phyloP scores from a whole-genome alignment of 2,113 vertebrate genomes.

The Amazona guildingii region DNA sequence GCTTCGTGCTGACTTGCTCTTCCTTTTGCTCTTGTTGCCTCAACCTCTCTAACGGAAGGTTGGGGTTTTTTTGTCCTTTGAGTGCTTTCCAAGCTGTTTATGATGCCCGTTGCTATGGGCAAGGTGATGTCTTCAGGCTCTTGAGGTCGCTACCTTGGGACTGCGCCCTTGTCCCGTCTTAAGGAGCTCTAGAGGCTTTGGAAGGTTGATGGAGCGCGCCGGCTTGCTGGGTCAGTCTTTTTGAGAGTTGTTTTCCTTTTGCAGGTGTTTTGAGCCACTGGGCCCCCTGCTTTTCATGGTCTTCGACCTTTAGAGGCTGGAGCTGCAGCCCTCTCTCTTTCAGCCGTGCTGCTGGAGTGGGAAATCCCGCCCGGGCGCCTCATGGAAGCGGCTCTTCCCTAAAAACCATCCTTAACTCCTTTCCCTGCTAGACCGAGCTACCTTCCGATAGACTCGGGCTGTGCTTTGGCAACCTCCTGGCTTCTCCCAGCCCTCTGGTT shows the following conservation, averaged over 20 bases:
- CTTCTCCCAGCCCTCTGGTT: constrained; percentile 65
- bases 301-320: constrained; percentile 63
- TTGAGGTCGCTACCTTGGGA: constrained; percentile 25
- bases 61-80: neutral
- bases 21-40: constrained; percentile 42
- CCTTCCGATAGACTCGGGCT: constrained; percentile 49
- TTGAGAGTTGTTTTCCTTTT: constrained; percentile 70
- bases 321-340: constrained; percentile 63
- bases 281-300: constrained; percentile 53
- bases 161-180: neutral
- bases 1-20: constrained; percentile 25
- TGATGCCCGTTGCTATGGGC: neutral
- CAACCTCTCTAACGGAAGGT: neutral
- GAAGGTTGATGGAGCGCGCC: constrained; percentile 24
- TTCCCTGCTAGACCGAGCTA: constrained; percentile 59
- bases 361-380: constrained; percentile 58
- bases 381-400: constrained; percentile 60
- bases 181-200: constrained; percentile 29
- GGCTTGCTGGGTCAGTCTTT: constrained; percentile 53
- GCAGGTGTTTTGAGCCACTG: constrained; percentile 63
- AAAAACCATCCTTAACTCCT: constrained; percentile 58
- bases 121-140: constrained; percentile 28
- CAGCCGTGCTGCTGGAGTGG: constrained; percentile 60
- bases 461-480: constrained; percentile 60
- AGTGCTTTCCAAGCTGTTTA: constrained; percentile 31